phyloP scores from a whole-genome alignment of 1,140 invertebrate species.

The Drosophila parabipectinata region DNA sequence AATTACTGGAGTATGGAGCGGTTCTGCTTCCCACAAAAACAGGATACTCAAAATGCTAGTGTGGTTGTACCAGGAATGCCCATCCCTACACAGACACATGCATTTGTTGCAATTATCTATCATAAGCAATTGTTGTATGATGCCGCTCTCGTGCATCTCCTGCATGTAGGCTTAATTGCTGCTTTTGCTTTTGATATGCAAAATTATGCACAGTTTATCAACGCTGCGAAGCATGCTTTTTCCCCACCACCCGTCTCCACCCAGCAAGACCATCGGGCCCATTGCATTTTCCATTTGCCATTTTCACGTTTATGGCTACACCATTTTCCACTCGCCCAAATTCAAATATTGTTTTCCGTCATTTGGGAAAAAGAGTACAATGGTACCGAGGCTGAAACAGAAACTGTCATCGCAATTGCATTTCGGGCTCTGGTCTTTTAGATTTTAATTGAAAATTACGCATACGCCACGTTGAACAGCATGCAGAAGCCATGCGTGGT shows the following conservation, averaged over 20 bases:
- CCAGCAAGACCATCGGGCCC: not conserved
- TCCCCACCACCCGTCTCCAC: slow-evolving; percentile 15
- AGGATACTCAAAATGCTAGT: slow-evolving; percentile 43
- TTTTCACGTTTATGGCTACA: slow-evolving; percentile 31
- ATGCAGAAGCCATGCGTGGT: not conserved
- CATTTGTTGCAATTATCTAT: slow-evolving; percentile 64
- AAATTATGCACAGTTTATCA: slow-evolving; percentile 79
- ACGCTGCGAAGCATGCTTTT: slow-evolving; percentile 53
- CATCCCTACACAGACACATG: slow-evolving; percentile 8
- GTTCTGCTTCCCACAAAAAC: slow-evolving; percentile 62
- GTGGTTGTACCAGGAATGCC: not conserved
- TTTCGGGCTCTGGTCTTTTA: slow-evolving; percentile 36
- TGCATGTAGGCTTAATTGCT: slow-evolving; percentile 72
- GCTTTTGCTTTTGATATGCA: slow-evolving; percentile 76
- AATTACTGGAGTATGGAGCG: slow-evolving; percentile 72
- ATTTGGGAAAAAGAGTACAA: slow-evolving; percentile 48
- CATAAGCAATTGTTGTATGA: slow-evolving; percentile 63
- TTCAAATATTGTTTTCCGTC: slow-evolving; percentile 51
- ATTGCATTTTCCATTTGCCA: slow-evolving; percentile 3
- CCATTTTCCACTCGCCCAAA: slow-evolving; percentile 44
- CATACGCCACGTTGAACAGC: slow-evolving; percentile 40
- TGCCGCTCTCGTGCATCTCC: slow-evolving; percentile 45
- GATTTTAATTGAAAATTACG: slow-evolving; percentile 63
- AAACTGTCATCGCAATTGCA: slow-evolving; percentile 44
- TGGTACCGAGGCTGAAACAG: slow-evolving; percentile 25